Evolutionary conservation across 2,888 invertebrate genomes (phyloP).

Genomic region (Caenorhabditis macrosperma): DNA sequence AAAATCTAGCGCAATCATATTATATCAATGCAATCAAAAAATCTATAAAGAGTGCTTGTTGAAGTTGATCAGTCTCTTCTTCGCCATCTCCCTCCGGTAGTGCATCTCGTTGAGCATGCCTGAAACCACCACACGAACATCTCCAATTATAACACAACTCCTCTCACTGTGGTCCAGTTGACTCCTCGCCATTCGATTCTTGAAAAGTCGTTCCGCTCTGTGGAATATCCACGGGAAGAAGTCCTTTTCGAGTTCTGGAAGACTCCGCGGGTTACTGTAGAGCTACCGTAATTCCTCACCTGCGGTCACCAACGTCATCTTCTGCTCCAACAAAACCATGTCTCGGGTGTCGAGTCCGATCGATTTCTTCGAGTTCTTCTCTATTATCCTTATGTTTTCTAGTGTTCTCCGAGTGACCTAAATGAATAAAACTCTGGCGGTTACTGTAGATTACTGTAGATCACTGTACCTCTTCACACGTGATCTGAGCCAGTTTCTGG

Average conservation of each 20-base stretch:
- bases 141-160: no score
- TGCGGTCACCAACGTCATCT: conserved; percentile 55
- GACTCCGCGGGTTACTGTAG: not conserved
- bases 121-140: no score
- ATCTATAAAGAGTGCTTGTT: conserved; percentile 9
- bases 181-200: conserved; percentile 32
- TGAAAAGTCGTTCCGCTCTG: conserved; percentile 63
- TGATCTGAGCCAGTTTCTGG: conserved; percentile 41
- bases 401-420: conserved; percentile 49
- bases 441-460: not conserved
- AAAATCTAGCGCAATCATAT: conserved; percentile 1
- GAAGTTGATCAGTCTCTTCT: conserved; percentile 25
- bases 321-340: conserved; percentile 52
- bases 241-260: conserved; percentile 74
- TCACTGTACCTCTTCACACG: conserved; percentile 57
- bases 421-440: not conserved
- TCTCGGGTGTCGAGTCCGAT: conserved; percentile 65
- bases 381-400: conserved; percentile 48
- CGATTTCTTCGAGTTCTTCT: conserved; percentile 58
- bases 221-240: conserved; percentile 76
- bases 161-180: conserved; percentile 49
- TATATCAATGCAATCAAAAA: not conserved
- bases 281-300: conserved; percentile 32
- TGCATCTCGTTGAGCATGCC: conserved; percentile 41
- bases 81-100: conserved; percentile 32